Base-by-base conservation (phyloP, 2,113 vertebrate species). In the Mus spicilegus region DNA sequence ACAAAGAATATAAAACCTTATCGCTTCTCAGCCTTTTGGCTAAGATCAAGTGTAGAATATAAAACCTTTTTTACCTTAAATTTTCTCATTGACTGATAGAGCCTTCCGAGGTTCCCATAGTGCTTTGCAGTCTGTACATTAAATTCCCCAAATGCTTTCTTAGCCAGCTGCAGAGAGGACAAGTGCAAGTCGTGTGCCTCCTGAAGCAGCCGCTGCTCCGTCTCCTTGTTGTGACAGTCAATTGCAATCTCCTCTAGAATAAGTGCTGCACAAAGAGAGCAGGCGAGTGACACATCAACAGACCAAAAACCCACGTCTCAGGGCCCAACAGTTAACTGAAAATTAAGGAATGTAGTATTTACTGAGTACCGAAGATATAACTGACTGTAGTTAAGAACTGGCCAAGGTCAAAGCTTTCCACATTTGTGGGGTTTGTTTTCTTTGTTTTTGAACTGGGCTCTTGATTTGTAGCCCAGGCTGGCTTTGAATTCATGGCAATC, bases 21-120 rank as follows among this genome's bases (percentile, higher is more conserved):
- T 42, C 42, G 42, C 42, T 42, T 42, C 42, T 42, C 42, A 42
- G 42, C 42, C 42, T 42, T 42, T 42, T 42, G 42, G 42, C 42
- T 42, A 42, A 42, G 42, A 42, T 42, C 42, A 42, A 42, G 42
- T 42, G 42, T 42, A 93, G 96, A 94, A 91, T 63, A 56, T 7
- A 92, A 97, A 91, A 93, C 24, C 70, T 26, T 26, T 0, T 91
- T 91, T 94, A 99, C 99, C 99, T 99, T 99, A 97, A 99, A 99
- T 98, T 99, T 99, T 98, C 99, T 99, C 99, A 99, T 99, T 85
- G 99, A 99, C 98, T 99, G 99, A 98, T 99, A 99, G 94, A 99
- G 99, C 56, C 99, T 99, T 77, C 99, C 99, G 76, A 99, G 99
- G 98, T 99, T 99, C 97, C 99, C 99, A 26, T 99, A 99, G 98